Conservation (phyloP, 2,888 invertebrate genomes). For the Selenia dentaria region DNA sequence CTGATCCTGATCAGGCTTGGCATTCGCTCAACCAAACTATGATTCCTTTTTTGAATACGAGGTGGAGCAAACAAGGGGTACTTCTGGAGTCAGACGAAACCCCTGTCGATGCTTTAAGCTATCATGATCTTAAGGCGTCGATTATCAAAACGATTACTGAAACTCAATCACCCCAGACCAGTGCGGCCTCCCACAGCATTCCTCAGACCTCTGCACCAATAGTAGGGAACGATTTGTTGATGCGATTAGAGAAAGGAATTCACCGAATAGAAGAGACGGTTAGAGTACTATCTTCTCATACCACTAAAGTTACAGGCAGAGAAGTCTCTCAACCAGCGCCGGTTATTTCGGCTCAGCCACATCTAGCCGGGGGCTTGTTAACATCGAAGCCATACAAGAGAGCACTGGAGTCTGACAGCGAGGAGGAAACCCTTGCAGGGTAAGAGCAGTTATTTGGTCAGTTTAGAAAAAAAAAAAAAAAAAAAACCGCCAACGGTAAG, state of each 20-base stretch:
- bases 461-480: too few species aligned
- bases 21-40: slow-evolving; percentile 11
- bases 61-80: slow-evolving; percentile 3
- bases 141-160: slow-evolving; percentile 2
- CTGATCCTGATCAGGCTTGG: slow-evolving; percentile 2
- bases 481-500: too few species aligned
- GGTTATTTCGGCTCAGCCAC: neutral
- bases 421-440: neutral
- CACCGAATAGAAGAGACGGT: neutral
- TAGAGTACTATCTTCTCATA: neutral
- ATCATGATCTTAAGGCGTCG: neutral
- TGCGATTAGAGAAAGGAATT: slow-evolving; percentile 1
- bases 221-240: neutral
- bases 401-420: neutral
- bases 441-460: too few species aligned
- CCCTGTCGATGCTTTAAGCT: neutral
- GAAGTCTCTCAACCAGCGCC: slow-evolving; percentile 1
- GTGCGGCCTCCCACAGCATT: neutral
- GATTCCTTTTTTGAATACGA: slow-evolving; percentile 10
- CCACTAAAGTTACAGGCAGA: slow-evolving; percentile 4
- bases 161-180: neutral
- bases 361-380: neutral
- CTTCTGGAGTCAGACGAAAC: neutral
- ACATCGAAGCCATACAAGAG: neutral
- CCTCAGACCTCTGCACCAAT: neutral